Base-by-base conservation (phyloP, 2,888 invertebrate genomes). In the Lottia scabra region DNA sequence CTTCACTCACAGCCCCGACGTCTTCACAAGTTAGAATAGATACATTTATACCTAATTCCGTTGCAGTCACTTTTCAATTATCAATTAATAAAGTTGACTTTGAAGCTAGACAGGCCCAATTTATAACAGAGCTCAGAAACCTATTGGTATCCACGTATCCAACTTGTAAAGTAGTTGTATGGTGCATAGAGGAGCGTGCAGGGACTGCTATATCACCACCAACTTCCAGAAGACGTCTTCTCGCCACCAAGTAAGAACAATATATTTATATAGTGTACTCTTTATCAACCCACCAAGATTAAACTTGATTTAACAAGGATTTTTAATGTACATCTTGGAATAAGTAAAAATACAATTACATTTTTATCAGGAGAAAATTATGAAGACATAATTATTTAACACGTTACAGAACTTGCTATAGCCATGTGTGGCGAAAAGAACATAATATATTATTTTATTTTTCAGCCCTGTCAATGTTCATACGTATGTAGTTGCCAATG, bases 1-100 rank as follows among this genome's bases (percentile, higher is more conserved):
- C 84, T 1, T n/a, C 74, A 1, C 68, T 46, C 12, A 74, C 74
- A 0, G 75, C 84, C 1, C 66, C 70, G 43, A 79, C 80, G 4
- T 75, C 80, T n/a, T 81, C 82, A 2, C 80, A 80, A 15, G 65
- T 86, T 4, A 71, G 84, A 65, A 78, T 85, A 12, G 86, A 86
- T 72, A 81, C 85, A 10, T 86, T 83, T 67, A 70, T 80, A 6
- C 83, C 85, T 8, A 74, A 77, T 30, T 44, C 62, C 0, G 72
- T 77, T 46, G 75, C 80, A 6, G 75, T 83, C 0, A 78, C 76
- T 10, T 80, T 80, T 67, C 72, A 73, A 66, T 73, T 83, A 68
- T 63, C 65, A 38, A 78, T 82, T 23, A 79, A 72, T 71, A 75
- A 75, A 45, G 66, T 76, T 1, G 67, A 74, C 12, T 85, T 81